phyloP scores from a whole-genome alignment of 2,113 vertebrate species.

The Axis porcinus region DNA sequence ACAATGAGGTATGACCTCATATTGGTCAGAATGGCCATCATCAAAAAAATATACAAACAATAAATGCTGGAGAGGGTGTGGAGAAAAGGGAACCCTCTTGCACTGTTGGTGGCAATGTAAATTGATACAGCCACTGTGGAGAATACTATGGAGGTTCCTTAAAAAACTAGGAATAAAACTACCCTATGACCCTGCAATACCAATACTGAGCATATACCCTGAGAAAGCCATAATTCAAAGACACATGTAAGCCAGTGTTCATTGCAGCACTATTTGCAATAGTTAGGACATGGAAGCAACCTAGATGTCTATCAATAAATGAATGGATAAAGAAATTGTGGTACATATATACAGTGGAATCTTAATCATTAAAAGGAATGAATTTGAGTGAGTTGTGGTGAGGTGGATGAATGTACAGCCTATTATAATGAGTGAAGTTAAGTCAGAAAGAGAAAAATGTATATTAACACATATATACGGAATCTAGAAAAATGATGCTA shows the following conservation, averaged over 20 bases:
- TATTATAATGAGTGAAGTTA: background rate
- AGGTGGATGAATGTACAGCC: background rate
- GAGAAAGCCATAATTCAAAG: background rate
- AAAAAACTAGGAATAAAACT: background rate
- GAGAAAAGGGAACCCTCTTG: background rate
- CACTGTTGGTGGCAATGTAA: background rate
- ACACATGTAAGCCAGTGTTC: background rate
- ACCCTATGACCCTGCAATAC: background rate
- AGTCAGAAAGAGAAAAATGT: background rate
- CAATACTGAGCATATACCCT: background rate
- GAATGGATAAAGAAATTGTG: background rate
- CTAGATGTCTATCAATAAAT: background rate
- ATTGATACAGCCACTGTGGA: background rate
- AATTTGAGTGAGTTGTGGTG: background rate
- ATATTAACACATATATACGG: background rate
- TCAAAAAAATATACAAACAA: background rate
- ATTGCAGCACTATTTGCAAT: background rate
- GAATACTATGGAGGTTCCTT: background rate
- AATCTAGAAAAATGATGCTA: background rate
- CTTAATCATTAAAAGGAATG: background rate
- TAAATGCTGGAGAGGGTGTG: background rate
- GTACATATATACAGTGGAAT: background rate
- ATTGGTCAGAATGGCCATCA: background rate
- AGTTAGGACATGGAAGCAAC: background rate
- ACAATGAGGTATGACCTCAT: background rate